phyloP scores from a whole-genome alignment of 1,140 invertebrate species.

The Vollenhovia emeryi region DNA sequence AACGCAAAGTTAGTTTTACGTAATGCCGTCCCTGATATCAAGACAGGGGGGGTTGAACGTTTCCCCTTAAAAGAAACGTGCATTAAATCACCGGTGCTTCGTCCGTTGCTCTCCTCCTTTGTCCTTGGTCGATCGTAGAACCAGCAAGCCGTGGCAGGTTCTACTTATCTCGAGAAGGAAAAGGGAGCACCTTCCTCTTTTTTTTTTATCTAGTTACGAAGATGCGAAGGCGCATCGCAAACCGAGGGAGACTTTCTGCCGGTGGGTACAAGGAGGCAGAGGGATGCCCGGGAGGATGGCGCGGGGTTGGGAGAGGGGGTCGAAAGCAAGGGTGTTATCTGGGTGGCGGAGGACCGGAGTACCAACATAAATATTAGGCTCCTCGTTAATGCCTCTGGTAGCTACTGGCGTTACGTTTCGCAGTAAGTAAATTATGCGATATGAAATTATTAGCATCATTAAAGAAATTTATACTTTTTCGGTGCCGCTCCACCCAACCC shows the following conservation, averaged over 20 bases:
- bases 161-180: slow-evolving; percentile 72
- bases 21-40: slow-evolving; percentile 14
- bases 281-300: slow-evolving; percentile 29
- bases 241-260: slow-evolving; percentile 57
- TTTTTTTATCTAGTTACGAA: slow-evolving; percentile 81
- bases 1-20: slow-evolving; percentile 61
- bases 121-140: slow-evolving; percentile 65
- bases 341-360: slow-evolving; percentile 82
- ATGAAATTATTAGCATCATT: slow-evolving; percentile 86
- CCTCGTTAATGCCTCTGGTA: slow-evolving; percentile 85
- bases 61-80: slow-evolving; percentile 57
- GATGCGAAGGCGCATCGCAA: slow-evolving; percentile 62
- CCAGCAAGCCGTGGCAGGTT: slow-evolving; percentile 55
- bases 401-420: slow-evolving; percentile 86
- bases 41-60: slow-evolving; percentile 44
- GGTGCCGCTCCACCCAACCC: slow-evolving; percentile 48
- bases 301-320: slow-evolving; percentile 60
- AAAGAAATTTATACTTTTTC: slow-evolving; percentile 86
- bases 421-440: slow-evolving; percentile 87
- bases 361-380: slow-evolving; percentile 86
- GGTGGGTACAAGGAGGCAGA: slow-evolving; percentile 60
- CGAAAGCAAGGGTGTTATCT: slow-evolving; percentile 83
- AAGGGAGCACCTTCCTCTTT: slow-evolving; percentile 62
- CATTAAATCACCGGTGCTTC: slow-evolving; percentile 70
- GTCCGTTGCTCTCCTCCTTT: slow-evolving; percentile 59